These are phyloP conservation scores for Holotrichia oblita DNA, from an alignment of 1,140 invertebrate genomes.

Conservation along the genomic window DNA sequence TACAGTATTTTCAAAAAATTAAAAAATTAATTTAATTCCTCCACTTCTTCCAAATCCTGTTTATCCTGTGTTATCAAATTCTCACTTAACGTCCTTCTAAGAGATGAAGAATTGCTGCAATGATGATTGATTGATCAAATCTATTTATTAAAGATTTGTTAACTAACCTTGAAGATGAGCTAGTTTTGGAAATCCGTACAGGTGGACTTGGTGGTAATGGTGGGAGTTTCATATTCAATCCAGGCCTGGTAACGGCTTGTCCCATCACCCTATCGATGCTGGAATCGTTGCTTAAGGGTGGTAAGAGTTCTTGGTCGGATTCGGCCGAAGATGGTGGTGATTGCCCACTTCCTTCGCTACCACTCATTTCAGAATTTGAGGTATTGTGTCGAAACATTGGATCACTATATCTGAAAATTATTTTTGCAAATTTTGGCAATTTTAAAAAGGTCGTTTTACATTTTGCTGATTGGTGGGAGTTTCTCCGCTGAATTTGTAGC, in stretches of 20 bases:
- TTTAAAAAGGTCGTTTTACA: slow-evolving; percentile 52
- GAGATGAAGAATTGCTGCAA: neutral
- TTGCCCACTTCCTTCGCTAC: slow-evolving; percentile 48
- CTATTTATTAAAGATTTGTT: neutral
- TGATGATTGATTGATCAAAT: neutral
- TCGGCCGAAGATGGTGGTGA: slow-evolving; percentile 59
- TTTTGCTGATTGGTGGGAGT: slow-evolving; percentile 63
- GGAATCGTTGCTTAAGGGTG: slow-evolving; percentile 50
- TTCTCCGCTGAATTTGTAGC: slow-evolving; percentile 60
- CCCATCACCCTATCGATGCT: slow-evolving; percentile 59
- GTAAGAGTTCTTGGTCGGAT: slow-evolving; percentile 49
- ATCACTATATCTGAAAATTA: slow-evolving; percentile 55
- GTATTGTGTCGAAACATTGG: slow-evolving; percentile 54
- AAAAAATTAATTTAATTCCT: neutral
- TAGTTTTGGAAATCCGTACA: slow-evolving; percentile 25
- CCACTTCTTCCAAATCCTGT: neutral
- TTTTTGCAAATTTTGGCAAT: neutral
- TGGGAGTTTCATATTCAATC: slow-evolving; percentile 53
- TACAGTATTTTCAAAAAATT: neutral
- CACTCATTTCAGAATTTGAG: slow-evolving; percentile 49
- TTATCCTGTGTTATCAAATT: neutral
- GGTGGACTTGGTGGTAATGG: slow-evolving; percentile 58
- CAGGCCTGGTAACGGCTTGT: slow-evolving; percentile 55
- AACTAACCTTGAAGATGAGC: neutral
- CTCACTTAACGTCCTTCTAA: neutral